Base-by-base conservation (phyloP, 2,888 invertebrate species). In the Chrysopilus asiliformis region DNA sequence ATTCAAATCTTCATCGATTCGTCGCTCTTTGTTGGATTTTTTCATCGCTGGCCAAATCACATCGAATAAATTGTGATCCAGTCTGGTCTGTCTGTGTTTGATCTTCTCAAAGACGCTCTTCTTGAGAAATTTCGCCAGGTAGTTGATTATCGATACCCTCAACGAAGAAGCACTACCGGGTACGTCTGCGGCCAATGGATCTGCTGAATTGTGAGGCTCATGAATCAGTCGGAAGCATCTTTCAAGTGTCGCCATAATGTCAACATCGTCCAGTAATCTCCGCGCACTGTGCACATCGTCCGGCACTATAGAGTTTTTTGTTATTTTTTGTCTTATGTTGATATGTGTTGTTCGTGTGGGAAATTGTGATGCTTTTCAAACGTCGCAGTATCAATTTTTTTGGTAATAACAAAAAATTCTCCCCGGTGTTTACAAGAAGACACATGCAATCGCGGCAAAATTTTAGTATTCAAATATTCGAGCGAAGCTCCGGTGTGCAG, bases 41-140 rank as follows among this genome's bases (percentile, higher is more conserved):
- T 83, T 79, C 47, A 89, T 78, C 37, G 86, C 85, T 10, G 90
- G 89, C 77, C 85, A 86, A 53, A 90, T 81, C 16, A 89, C 74
- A 57, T 91, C 89, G 52, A 87, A 81, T 4, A 91, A 70, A 55
- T 81, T 84, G 58, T 87, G 86, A 57, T 89, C 89, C 47, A 80
- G 68, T 60, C 78, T 77, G 17, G 90, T 90, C 49, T 82, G 68
- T 49, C 84, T 73, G 42, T 68, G 60, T 65, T 83, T 84, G 40
- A 87, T 71, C 39, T 66, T 62, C 47, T 87, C 82, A 59, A 83
- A 87, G 42, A 79, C 65, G 27, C 72, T 68, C 41, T 73, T 71
- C 52, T 77, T 81, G 17, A 86, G 66, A 55, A 83, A 83, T 60
- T 81, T 77, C 47, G 79, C 78, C 44, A 90, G 55, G 40, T 79